Conservation (phyloP, 2,888 invertebrate species). For the Leuctra nigra region DNA sequence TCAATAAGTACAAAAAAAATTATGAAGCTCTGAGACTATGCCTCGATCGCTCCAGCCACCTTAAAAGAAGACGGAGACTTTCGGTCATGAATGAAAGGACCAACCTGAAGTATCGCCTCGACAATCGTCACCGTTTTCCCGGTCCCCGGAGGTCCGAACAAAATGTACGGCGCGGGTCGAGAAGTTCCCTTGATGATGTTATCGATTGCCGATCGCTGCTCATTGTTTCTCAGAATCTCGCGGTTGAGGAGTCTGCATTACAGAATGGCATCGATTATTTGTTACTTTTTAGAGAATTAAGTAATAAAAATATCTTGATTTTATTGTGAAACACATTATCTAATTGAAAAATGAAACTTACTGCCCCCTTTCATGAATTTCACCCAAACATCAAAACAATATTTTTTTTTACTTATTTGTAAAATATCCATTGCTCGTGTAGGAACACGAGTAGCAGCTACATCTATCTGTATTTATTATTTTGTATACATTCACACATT, state of each 20-base stretch:
- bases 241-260: constrained; percentile 36
- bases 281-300: background rate
- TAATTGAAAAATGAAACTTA: background rate
- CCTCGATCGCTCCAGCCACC: no score
- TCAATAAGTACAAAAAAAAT: no score
- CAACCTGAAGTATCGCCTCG: constrained; percentile 44
- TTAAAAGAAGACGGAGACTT: no score
- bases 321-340: background rate
- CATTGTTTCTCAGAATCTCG: constrained; percentile 46
- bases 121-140: constrained; percentile 48
- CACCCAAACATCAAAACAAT: no score
- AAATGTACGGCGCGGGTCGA: constrained; percentile 64
- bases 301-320: background rate
- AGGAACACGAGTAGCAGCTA: no score
- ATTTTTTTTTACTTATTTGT: no score
- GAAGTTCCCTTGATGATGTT: constrained; percentile 58
- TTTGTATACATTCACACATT: no score
- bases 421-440: no score
- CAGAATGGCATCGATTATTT: background rate
- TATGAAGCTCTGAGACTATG: no score
- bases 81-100: no score
- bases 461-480: no score
- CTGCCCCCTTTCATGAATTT: background rate
- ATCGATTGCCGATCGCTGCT: constrained; percentile 58
- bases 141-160: constrained; percentile 75